Conservation (phyloP, 2,888 invertebrate genomes). For the Molorchus minor region DNA sequence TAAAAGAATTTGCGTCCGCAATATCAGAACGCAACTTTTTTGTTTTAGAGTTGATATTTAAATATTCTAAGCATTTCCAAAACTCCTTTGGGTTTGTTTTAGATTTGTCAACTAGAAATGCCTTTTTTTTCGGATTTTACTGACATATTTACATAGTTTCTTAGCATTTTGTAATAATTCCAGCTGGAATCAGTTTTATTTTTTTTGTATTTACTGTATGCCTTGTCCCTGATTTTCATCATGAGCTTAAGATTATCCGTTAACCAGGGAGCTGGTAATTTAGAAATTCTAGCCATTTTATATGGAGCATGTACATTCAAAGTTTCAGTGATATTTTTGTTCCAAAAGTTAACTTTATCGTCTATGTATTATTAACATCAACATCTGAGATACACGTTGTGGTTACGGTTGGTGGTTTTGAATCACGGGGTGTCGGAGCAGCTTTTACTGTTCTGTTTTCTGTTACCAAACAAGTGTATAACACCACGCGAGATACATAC, state of each 20-base stretch:
- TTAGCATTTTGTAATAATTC: background rate
- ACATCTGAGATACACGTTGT: conserved; percentile 19
- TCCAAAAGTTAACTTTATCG: no score
- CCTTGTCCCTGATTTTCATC: conserved; percentile 1
- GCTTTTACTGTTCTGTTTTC: conserved; percentile 2
- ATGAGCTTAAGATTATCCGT: no score
- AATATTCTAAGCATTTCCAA: background rate
- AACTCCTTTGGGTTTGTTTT: background rate
- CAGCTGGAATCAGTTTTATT: background rate
- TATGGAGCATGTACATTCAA: no score
- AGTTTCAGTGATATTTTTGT: no score
- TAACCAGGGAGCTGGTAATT: no score
- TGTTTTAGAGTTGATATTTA: background rate
- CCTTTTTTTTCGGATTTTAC: background rate
- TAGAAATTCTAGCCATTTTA: no score
- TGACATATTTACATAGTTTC: background rate
- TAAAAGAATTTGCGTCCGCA: no score
- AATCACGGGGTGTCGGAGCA: conserved; percentile 16
- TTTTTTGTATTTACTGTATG: background rate
- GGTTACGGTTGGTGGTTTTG: conserved; percentile 34
- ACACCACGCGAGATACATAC: no score
- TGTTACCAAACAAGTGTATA: background rate
- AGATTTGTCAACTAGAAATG: background rate
- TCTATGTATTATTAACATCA: conserved; percentile 4
- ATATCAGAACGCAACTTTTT: no score